Percentiles rank a stretch among this genome's conserved stretches.
phyloP scores from a whole-genome alignment of 2,113 vertebrate genomes.

The Condylura cristata region DNA sequence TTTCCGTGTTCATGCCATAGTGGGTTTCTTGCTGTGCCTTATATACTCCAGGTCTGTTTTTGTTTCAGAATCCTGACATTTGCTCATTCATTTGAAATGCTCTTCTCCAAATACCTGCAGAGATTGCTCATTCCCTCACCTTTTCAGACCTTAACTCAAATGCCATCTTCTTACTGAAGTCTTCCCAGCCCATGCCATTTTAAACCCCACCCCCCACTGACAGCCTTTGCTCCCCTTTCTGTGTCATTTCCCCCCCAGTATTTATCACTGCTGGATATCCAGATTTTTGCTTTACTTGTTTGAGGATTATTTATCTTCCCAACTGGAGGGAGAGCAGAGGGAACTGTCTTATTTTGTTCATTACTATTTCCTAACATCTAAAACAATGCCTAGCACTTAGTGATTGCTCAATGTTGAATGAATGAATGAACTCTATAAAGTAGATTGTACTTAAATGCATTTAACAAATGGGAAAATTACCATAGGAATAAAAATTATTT shows the following conservation, averaged over 20 bases:
- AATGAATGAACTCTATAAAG: background rate
- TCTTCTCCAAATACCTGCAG: background rate
- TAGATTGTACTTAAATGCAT: background rate
- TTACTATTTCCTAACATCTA: background rate
- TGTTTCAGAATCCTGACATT: background rate
- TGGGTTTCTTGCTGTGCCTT: background rate
- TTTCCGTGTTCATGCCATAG: background rate
- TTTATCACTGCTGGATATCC: background rate
- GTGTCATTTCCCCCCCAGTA: background rate
- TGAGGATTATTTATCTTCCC: background rate
- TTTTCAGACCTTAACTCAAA: background rate
- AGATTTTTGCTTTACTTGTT: background rate
- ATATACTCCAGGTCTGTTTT: background rate
- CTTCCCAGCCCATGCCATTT: background rate
- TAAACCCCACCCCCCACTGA: background rate
- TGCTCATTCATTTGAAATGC: background rate
- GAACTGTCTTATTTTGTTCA: background rate
- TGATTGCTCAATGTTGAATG: background rate
- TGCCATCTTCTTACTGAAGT: background rate
- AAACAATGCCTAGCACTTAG: background rate
- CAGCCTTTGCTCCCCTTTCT: background rate
- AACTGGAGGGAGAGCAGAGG: background rate
- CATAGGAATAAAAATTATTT: background rate
- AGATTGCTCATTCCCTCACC: background rate
- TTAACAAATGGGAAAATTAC: conserved; percentile 8